phyloP scores from a whole-genome alignment of 2,797 vertebrate species.

The Danio choprae region DNA sequence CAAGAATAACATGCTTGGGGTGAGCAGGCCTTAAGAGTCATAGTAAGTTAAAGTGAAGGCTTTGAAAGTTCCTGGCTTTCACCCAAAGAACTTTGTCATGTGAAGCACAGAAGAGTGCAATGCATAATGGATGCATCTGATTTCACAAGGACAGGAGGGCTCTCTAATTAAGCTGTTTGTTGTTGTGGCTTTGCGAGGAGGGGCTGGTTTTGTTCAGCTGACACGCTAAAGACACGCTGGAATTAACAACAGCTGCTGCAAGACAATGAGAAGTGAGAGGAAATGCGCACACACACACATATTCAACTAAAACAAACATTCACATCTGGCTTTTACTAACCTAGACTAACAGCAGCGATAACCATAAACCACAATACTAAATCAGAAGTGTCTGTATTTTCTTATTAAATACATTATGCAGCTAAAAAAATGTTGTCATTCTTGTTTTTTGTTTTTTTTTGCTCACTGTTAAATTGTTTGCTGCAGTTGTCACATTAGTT shows the following conservation, averaged over 20 bases:
- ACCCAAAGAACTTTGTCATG: slow-evolving; percentile 35
- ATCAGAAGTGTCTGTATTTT: not conserved
- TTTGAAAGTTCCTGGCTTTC: slow-evolving; percentile 32
- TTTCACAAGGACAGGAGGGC: slow-evolving; percentile 40
- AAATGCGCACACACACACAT: not conserved
- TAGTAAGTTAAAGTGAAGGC: not conserved
- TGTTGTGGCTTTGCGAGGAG: slow-evolving; percentile 25
- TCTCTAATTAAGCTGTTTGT: slow-evolving; percentile 52
- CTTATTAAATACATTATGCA: no score
- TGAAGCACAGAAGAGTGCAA: slow-evolving; percentile 16
- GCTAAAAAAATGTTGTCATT: no score
- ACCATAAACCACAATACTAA: not conserved
- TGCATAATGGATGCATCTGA: slow-evolving; percentile 38
- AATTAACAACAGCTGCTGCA: slow-evolving; percentile 25
- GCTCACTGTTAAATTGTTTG: no score
- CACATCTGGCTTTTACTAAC: not conserved
- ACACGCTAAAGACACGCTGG: slow-evolving; percentile 2
- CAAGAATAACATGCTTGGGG: not conserved
- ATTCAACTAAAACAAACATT: not conserved
- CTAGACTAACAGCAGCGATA: not conserved
- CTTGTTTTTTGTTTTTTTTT: no score
- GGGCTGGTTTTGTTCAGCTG: not conserved
- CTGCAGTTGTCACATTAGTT: no score
- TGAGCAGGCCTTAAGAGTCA: slow-evolving; percentile 11
- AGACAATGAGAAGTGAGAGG: not conserved